Evolutionary conservation across 2,888 invertebrate species (phyloP).

Genomic region (Dasysyrphus albostriatus): DNA sequence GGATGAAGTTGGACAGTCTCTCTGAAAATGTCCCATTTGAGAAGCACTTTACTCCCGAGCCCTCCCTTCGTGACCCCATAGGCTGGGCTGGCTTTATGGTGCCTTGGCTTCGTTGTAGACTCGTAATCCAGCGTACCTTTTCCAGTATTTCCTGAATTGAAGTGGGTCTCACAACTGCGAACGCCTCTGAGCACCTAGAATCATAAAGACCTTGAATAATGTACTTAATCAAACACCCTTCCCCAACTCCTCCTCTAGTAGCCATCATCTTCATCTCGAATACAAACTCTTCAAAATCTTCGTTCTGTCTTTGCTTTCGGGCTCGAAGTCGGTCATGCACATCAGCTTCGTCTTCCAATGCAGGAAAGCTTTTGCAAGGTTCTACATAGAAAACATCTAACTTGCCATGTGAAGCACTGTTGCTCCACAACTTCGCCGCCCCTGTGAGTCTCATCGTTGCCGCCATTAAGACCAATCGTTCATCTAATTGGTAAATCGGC

Average conservation of each 20-base stretch:
- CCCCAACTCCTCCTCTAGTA: background rate
- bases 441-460: background rate
- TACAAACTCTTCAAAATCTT: too few relatives aligned
- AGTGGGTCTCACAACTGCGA: background rate
- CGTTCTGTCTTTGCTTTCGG: too few relatives aligned
- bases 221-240: background rate
- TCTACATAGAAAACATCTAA: background rate
- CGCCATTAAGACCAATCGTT: too few relatives aligned
- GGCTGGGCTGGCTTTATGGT: background rate
- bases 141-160: background rate
- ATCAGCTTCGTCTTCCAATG: background rate
- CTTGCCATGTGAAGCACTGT: background rate
- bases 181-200: background rate
- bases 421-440: background rate
- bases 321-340: background rate
- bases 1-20: background rate
- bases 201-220: background rate
- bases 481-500: too few relatives aligned
- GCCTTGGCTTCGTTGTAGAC: background rate
- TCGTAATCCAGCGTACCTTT: background rate
- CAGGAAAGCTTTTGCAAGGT: background rate
- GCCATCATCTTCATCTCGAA: too few relatives aligned
- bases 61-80: background rate
- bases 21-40: background rate
- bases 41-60: background rate